These are phyloP conservation scores for Clepsis dumicolana DNA, from an alignment of 2,888 invertebrate genomes.

Conservation along the genomic window DNA sequence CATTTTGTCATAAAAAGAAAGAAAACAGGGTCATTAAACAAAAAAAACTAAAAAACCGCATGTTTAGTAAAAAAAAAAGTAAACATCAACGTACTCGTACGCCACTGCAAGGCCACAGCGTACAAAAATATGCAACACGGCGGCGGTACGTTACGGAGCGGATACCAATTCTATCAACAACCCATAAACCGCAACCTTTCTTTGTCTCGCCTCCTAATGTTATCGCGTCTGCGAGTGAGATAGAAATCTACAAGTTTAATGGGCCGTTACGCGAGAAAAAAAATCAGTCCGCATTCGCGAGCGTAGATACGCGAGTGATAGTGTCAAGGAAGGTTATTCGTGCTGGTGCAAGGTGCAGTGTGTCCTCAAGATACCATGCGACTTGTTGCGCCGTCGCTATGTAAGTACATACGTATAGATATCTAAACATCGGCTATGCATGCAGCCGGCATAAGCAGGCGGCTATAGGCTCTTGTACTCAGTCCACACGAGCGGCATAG, in stretches of 20 bases:
- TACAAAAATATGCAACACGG: constrained; percentile 83
- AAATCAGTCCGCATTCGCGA: constrained; percentile 86
- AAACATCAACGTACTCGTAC: constrained; percentile 47
- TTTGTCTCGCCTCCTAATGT: constrained; percentile 83
- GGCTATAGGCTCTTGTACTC: constrained; percentile 1
- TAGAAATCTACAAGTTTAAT: constrained; percentile 86
- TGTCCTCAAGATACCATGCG: constrained; percentile 43
- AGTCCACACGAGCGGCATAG: constrained; percentile 1
- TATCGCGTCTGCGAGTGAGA: constrained; percentile 79
- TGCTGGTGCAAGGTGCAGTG: constrained; percentile 70
- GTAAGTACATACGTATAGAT: constrained; percentile 40
- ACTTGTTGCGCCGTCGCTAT: constrained; percentile 44
- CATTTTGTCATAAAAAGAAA: background rate
- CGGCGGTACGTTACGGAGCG: constrained; percentile 82
- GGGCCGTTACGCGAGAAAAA: constrained; percentile 85
- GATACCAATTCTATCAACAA: constrained; percentile 87
- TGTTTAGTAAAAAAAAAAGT: background rate
- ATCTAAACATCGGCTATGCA: background rate
- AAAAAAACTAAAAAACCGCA: background rate
- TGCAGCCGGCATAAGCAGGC: background rate
- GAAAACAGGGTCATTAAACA: background rate
- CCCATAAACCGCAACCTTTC: constrained; percentile 86
- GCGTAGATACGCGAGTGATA: constrained; percentile 85
- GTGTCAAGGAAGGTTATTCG: constrained; percentile 77
- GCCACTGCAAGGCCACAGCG: constrained; percentile 71